Conservation (phyloP, 2,113 vertebrate genomes). For the Numida meleagris region DNA sequence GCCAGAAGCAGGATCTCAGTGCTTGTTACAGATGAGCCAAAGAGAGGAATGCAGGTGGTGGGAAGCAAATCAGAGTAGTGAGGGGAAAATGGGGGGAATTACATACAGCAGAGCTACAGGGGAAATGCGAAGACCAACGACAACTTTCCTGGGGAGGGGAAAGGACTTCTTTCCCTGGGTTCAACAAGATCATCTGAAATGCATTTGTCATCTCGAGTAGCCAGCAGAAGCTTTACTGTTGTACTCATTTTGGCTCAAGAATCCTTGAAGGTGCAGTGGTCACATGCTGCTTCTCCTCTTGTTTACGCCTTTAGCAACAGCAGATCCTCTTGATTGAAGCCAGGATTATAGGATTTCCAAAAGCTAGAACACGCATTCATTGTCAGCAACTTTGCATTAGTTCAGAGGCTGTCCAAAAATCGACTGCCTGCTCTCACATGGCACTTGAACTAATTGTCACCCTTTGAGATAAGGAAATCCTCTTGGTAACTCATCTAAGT, state of each 20-base stretch:
- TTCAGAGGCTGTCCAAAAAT: constrained; percentile 58
- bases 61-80: constrained; percentile 42
- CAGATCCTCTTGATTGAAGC: constrained; percentile 61
- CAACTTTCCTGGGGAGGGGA: not conserved
- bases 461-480: constrained; percentile 48
- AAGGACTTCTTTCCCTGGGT: not conserved
- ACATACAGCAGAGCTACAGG: not conserved
- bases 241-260: rapidly evolving
- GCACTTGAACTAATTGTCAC: constrained; percentile 51
- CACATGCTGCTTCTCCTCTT: constrained; percentile 43
- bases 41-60: constrained; percentile 62
- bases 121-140: not conserved
- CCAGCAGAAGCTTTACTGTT: not conserved
- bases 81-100: not conserved
- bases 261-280: constrained; percentile 36
- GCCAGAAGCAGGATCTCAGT: constrained; percentile 68
- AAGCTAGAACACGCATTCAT: constrained; percentile 37
- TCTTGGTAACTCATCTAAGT: not conserved
- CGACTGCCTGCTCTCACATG: constrained; percentile 19
- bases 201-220: not conserved
- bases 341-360: constrained; percentile 71
- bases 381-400: constrained; percentile 59
- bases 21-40: constrained; percentile 68
- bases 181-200: not conserved
- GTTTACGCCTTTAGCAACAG: constrained; percentile 67